These are phyloP conservation scores for Callithrix jacchus DNA, from an alignment of 2,113 vertebrate genomes.

Conservation along the genomic window DNA sequence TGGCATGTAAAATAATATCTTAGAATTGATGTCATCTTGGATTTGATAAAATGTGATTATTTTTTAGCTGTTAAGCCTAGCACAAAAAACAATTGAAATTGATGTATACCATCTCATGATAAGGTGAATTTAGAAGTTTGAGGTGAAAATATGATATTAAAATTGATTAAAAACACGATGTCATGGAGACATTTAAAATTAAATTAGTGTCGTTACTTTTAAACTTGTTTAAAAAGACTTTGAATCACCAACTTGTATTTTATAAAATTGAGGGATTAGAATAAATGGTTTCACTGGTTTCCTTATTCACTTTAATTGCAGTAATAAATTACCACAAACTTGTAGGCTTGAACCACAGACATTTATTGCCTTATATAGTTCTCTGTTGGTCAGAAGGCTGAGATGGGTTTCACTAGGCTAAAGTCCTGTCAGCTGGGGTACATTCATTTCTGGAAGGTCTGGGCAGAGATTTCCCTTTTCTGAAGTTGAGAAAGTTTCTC, in stretches of 20 bases:
- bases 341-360: neutral
- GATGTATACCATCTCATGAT: neutral
- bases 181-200: neutral
- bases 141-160: neutral
- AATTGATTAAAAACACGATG: neutral
- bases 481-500: neutral
- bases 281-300: neutral
- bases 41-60: neutral
- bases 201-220: neutral
- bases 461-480: neutral
- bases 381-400: neutral
- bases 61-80: neutral
- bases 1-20: neutral
- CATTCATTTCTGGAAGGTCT: neutral
- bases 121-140: slow-evolving; percentile 1
- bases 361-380: neutral
- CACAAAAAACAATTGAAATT: neutral
- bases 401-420: neutral
- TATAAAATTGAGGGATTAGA: neutral
- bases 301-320: neutral
- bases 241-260: neutral
- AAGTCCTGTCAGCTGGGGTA: neutral
- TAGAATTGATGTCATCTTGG: neutral
- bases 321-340: neutral
- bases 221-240: neutral